Evolutionary conservation across 2,888 invertebrate genomes (phyloP).

Genomic region (Dolichopus griseipennis): DNA sequence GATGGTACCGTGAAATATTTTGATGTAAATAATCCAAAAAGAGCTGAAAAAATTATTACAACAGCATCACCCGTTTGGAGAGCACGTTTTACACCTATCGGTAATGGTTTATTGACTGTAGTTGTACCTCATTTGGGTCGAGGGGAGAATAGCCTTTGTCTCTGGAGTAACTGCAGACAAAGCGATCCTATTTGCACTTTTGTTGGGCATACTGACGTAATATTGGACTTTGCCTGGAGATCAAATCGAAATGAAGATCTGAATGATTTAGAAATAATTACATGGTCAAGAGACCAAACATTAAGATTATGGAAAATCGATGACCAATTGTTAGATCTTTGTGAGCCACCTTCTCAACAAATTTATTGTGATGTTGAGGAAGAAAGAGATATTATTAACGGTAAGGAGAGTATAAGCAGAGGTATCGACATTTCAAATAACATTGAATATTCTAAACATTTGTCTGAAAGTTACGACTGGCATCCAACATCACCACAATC

Average conservation of each 20-base stretch:
- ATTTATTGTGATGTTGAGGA: conserved; percentile 3
- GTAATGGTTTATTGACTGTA: conserved; percentile 82
- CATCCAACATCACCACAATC: conserved; percentile 37
- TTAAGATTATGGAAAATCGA: conserved; percentile 86
- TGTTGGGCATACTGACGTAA: conserved; percentile 89
- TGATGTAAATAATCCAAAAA: conserved; percentile 75
- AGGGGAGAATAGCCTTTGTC: conserved; percentile 71
- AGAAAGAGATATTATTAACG: not conserved
- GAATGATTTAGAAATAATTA: conserved; percentile 62
- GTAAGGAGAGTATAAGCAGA: not conserved
- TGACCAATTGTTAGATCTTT: conserved; percentile 71
- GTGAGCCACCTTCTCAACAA: conserved; percentile 48
- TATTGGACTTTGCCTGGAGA: conserved; percentile 91
- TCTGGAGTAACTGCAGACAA: conserved; percentile 65
- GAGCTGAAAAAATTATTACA: conserved; percentile 74
- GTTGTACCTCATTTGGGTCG: conserved; percentile 84
- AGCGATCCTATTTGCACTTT: conserved; percentile 78
- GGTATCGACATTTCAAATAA: not conserved
- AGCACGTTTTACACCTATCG: conserved; percentile 88
- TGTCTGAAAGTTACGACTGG: conserved; percentile 39
- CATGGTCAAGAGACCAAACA: conserved; percentile 92
- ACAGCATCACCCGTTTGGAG: conserved; percentile 83
- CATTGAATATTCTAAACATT: conserved; percentile 37
- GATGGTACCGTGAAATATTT: conserved; percentile 94
- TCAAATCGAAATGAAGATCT: conserved; percentile 51